phyloP scores from a whole-genome alignment of 2,797 vertebrate genomes.

The Myotis pilosus region DNA sequence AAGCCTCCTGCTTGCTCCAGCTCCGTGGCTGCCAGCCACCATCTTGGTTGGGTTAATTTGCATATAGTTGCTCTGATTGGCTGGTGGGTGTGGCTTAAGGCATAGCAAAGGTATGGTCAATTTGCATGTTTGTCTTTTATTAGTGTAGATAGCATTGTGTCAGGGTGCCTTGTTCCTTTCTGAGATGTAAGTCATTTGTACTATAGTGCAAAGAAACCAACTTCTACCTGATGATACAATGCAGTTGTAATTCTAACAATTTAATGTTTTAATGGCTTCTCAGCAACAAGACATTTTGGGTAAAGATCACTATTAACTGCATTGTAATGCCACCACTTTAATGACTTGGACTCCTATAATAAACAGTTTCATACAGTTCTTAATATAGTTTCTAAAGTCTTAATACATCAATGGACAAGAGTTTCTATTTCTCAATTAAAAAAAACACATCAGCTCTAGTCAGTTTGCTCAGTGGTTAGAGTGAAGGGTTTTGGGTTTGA shows the following conservation, averaged over 20 bases:
- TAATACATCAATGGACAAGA: constrained; percentile 47
- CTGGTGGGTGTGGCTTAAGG: too few species aligned
- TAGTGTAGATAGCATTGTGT: not conserved
- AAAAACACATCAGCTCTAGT: not conserved
- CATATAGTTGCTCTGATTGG: too few species aligned
- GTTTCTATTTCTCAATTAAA: constrained; percentile 47
- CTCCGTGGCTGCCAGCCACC: too few species aligned
- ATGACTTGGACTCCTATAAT: not conserved
- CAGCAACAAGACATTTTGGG: not conserved
- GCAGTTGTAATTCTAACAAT: not conserved
- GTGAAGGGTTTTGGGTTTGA: too few species aligned
- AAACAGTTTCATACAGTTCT: not conserved
- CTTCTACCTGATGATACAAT: not conserved
- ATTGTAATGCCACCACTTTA: not conserved
- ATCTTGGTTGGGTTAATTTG: too few species aligned
- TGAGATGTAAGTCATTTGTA: not conserved
- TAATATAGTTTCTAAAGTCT: constrained; percentile 49
- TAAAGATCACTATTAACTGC: not conserved
- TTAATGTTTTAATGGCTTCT: not conserved
- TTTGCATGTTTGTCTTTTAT: too few species aligned
- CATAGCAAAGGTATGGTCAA: too few species aligned
- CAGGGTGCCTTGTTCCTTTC: constrained; percentile 13
- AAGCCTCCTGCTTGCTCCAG: too few species aligned
- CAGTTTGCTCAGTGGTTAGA: too few species aligned
- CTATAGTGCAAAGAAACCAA: not conserved